phyloP scores from a whole-genome alignment of 2,113 vertebrate species.

The Petrocephalus zakoni region DNA sequence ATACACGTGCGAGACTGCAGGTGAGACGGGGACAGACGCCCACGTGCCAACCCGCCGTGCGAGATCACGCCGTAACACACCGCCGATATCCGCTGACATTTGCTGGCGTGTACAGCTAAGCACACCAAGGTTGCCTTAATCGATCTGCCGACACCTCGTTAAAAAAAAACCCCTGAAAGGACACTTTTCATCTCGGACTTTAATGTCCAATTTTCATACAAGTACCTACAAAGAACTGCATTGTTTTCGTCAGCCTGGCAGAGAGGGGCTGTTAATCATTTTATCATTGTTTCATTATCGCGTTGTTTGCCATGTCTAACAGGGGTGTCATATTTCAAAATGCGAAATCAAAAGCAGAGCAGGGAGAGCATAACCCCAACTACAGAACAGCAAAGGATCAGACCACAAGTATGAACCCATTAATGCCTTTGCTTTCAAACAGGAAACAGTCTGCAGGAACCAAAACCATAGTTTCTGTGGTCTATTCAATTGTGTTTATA shows the following conservation, averaged over 20 bases:
- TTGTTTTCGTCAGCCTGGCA: constrained; percentile 46
- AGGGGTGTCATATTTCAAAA: constrained; percentile 32
- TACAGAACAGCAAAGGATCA: constrained; percentile 33
- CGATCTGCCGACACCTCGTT: neutral
- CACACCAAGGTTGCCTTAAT: neutral
- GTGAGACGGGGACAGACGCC: neutral
- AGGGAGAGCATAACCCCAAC: constrained; percentile 12
- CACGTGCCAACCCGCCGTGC: neutral
- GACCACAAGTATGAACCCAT: neutral
- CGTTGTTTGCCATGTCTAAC: constrained; percentile 52
- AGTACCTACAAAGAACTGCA: constrained; percentile 46
- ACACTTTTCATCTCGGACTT: neutral
- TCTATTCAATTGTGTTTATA: neutral
- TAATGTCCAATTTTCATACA: neutral
- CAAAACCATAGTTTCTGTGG: neutral
- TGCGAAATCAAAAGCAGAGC: neutral
- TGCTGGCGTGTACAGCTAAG: neutral
- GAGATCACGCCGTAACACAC: neutral
- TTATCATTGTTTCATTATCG: constrained; percentile 62
- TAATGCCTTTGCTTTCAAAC: neutral
- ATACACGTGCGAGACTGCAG: neutral
- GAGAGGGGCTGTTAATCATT: constrained; percentile 34
- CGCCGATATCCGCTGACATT: neutral
- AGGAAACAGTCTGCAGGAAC: neutral
- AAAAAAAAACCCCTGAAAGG: neutral